Evolutionary conservation across 2,113 vertebrate genomes (phyloP), one percentile per base, ranked within the genome.

Genomic region (Sinosuthora webbiana): DNA sequence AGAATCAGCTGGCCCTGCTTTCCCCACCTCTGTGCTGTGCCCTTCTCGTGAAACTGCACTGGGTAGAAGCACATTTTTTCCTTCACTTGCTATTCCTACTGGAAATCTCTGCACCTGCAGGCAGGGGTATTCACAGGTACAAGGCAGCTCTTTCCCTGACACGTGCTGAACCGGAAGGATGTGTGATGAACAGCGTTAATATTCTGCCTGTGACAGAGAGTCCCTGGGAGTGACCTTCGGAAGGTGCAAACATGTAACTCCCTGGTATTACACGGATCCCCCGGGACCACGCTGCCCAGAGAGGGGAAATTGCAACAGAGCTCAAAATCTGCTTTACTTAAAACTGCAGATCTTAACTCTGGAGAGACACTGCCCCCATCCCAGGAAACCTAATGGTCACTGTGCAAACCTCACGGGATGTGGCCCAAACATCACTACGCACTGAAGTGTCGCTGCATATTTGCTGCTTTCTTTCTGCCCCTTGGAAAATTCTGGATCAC

Each of bases 371-470:
- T 37, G 10, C 23, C 33, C 2, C 0, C 1, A 2, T 5, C 30
- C 20, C 23, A 30, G 42, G 30, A 41, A 63, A 12, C 28, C 7
- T 25, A 2, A 62, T 23, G 33, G 15, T n/a, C 16, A 22, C 39
- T 0, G 0, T 4, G 3, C 30, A 70, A 55, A 44, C 25, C 28
- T 52, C 22, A 0, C 7, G 59, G 68, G 23, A 17, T 4, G 5
- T 5, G 55, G 41, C 12, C 2, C 30, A 64, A 60, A 33, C 31
- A 37, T 23, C 39, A 4, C 25, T 16, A 31, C 42, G 42, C 13
- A 13, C 10, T 2, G 0, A 49, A 15, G 10, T 0, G 0, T 8
- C 80, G 15, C 55, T 55, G 7, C 9, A 30, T 33, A 30, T 6
- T 60, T 71, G 33, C 42, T 70, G 27, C 14, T 63, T 59, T 15